These are phyloP conservation scores for Crax fasciolata DNA, from an alignment of 2,797 vertebrate genomes.

Conservation along the genomic window DNA sequence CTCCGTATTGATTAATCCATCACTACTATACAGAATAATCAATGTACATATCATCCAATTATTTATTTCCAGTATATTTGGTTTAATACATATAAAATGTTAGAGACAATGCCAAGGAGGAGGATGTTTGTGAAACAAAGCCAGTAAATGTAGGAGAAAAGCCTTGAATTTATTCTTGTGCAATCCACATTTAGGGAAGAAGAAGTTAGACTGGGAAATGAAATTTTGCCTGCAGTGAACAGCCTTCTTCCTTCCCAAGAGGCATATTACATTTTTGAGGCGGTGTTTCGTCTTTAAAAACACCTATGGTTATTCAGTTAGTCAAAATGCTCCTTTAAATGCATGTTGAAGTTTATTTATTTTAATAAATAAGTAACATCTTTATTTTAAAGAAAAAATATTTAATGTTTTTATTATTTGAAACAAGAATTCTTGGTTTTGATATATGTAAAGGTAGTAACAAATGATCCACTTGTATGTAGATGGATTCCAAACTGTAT, in stretches of 20 bases:
- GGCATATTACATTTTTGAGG: neutral
- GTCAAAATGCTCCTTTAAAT: neutral
- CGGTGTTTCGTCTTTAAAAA: neutral
- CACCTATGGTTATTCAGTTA: neutral
- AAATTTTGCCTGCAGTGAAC: neutral
- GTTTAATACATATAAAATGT: constrained; percentile 35
- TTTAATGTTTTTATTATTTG: neutral
- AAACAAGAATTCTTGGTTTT: neutral
- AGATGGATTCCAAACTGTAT: neutral
- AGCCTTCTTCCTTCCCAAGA: neutral
- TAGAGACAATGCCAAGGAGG: neutral
- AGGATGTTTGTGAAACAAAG: constrained; percentile 31
- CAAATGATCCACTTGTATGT: neutral
- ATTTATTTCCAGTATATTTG: constrained; percentile 38
- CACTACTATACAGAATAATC: neutral
- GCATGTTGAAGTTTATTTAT: neutral
- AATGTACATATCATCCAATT: neutral
- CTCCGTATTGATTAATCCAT: constrained; percentile 5
- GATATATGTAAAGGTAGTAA: neutral
- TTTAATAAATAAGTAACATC: too few species aligned
- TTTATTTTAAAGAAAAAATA: neutral
- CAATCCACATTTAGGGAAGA: neutral
- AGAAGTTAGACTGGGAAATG: neutral
- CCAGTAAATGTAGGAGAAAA: neutral
- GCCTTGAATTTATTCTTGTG: neutral